These are phyloP conservation scores for Cepaea hortensis DNA, from an alignment of 2,888 invertebrate genomes.

Conservation along the genomic window DNA sequence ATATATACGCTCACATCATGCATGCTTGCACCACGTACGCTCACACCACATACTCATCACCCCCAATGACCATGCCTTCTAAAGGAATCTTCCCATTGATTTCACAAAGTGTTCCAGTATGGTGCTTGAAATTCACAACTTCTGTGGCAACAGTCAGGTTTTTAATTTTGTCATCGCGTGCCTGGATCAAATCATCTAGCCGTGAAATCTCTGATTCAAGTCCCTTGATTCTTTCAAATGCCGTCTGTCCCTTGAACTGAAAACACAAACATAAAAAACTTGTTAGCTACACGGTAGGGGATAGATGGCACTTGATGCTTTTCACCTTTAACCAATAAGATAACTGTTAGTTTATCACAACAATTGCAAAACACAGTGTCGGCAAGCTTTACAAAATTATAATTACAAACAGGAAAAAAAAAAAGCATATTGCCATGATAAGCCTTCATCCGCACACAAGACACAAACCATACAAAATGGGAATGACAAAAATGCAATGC, in stretches of 20 bases:
- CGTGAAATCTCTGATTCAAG: slow-evolving; percentile 44
- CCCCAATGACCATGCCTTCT: slow-evolving; percentile 48
- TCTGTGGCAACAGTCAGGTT: not conserved
- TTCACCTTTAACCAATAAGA: no score
- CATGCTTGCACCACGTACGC: not conserved
- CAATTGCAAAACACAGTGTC: no score
- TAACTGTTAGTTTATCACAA: no score
- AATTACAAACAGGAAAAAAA: no score
- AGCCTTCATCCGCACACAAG: no score
- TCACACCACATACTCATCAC: slow-evolving; percentile 49
- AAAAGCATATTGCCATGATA: no score
- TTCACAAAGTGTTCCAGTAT: slow-evolving; percentile 11
- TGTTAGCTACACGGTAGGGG: no score
- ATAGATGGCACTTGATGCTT: no score
- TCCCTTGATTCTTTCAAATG: slow-evolving; percentile 42
- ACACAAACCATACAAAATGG: no score
- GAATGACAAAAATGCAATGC: no score
- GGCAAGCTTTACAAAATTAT: no score
- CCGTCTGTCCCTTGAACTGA: slow-evolving; percentile 46
- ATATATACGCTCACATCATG: not conserved
- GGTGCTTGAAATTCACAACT: not conserved
- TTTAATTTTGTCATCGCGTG: slow-evolving; percentile 33
- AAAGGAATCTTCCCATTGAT: slow-evolving; percentile 42
- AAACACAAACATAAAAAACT: not conserved
- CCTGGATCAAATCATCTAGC: slow-evolving; percentile 43